phyloP scores from a whole-genome alignment of 1,140 invertebrate genomes.

The Asobara japonica region DNA sequence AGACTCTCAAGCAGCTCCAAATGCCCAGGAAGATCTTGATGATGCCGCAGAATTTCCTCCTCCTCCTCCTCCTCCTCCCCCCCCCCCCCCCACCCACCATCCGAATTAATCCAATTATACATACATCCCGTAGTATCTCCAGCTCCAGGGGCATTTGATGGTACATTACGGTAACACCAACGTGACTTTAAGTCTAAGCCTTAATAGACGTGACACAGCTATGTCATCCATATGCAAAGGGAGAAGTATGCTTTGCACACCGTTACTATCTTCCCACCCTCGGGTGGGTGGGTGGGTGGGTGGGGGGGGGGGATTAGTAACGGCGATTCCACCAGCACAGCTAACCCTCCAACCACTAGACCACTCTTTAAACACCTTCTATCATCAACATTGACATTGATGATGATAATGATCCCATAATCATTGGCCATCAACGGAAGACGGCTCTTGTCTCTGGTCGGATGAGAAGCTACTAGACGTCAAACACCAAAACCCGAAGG shows the following conservation, averaged over 20 bases:
- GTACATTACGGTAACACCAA: conserved; percentile 8
- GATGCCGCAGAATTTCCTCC: conserved; percentile 4
- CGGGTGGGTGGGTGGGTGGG: no score
- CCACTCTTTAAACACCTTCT: conserved; percentile 12
- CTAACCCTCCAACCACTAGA: neutral
- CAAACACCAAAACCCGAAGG: conserved; percentile 15
- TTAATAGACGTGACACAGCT: conserved; percentile 41
- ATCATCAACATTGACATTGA: neutral
- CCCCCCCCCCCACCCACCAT: no score
- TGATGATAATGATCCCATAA: neutral
- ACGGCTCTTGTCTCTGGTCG: neutral
- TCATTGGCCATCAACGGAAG: neutral
- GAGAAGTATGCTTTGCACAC: conserved; percentile 26
- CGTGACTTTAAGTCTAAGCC: conserved; percentile 42
- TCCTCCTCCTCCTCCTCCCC: conserved; percentile 1
- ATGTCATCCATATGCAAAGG: conserved; percentile 42
- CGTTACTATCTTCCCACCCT: neutral
- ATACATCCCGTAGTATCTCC: conserved; percentile 8
- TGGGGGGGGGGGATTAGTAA: conserved; percentile 34
- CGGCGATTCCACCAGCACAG: conserved; percentile 21
- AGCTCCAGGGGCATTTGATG: neutral
- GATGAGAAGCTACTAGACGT: neutral
- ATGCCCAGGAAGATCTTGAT: neutral
- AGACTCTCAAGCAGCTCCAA: neutral
- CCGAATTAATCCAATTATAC: conserved; percentile 43